These are phyloP conservation scores for Paratilapia polleni DNA, from an alignment of 2,113 vertebrate species.

Conservation along the genomic window DNA sequence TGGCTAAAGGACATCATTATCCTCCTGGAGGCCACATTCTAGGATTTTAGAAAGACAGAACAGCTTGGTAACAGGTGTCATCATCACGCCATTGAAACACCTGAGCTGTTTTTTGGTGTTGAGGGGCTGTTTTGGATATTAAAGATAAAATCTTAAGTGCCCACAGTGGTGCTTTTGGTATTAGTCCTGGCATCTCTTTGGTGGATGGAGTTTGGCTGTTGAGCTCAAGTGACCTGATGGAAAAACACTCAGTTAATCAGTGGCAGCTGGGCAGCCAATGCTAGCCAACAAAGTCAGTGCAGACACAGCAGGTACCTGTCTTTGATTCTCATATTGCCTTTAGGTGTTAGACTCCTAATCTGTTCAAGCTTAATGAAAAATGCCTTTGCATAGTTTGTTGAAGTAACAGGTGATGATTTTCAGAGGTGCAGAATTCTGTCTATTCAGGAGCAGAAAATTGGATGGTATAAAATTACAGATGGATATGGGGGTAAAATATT, in stretches of 20 bases:
- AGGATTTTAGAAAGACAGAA: not conserved
- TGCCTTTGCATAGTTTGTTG: not conserved
- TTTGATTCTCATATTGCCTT: constrained; percentile 1
- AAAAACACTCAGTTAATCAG: constrained; percentile 15
- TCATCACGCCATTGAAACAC: not conserved
- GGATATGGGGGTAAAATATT: not conserved
- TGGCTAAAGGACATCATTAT: not conserved
- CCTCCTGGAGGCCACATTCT: not conserved
- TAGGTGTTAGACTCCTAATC: not conserved
- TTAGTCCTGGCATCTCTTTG: not conserved
- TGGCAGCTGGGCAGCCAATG: constrained; percentile 1
- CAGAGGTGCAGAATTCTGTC: not conserved
- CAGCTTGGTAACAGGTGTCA: not conserved
- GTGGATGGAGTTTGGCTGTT: constrained; percentile 7
- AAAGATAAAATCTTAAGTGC: not conserved
- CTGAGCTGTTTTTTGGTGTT: not conserved
- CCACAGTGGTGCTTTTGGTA: not conserved
- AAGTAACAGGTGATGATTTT: not conserved
- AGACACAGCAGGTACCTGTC: not conserved
- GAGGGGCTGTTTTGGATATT: not conserved
- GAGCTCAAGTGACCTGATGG: constrained; percentile 9
- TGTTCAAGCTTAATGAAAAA: not conserved
- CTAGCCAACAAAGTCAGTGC: not conserved
- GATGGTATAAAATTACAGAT: not conserved
- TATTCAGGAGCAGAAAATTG: not conserved